Evolutionary conservation across 2,888 invertebrate genomes (phyloP).

Genomic region (Bugula neritina): DNA sequence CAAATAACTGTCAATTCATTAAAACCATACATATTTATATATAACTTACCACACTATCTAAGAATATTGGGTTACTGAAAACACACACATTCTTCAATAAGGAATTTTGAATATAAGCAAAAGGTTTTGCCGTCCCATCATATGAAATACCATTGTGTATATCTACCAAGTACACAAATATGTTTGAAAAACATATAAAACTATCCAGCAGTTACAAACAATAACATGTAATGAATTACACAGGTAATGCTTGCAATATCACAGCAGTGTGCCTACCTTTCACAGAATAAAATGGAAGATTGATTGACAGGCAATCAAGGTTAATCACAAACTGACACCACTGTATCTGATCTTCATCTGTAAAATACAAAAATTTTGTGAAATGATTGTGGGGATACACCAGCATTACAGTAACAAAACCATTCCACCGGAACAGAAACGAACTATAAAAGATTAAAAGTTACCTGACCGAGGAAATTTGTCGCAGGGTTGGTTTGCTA

Average conservation of each 20-base stretch:
- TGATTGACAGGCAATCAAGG: neutral
- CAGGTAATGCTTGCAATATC: too few species aligned
- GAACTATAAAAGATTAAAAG: too few species aligned
- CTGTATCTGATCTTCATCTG: neutral
- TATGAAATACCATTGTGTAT: slow-evolving; percentile 5
- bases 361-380: neutral
- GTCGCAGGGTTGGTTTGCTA: neutral
- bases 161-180: too few species aligned
- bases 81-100: slow-evolving; percentile 5
- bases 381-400: too few species aligned
- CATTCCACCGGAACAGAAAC: too few species aligned
- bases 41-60: neutral
- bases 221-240: too few species aligned
- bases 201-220: too few species aligned
- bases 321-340: slow-evolving; percentile 18
- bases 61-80: slow-evolving; percentile 4
- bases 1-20: too few species aligned
- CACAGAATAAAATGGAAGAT: neutral
- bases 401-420: too few species aligned
- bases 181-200: too few species aligned
- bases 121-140: neutral
- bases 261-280: too few species aligned
- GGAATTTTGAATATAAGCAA: neutral
- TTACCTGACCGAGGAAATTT: neutral
- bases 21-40: neutral